Base-by-base conservation (phyloP, 2,797 vertebrate species). In the Arctocebus calabarensis region DNA sequence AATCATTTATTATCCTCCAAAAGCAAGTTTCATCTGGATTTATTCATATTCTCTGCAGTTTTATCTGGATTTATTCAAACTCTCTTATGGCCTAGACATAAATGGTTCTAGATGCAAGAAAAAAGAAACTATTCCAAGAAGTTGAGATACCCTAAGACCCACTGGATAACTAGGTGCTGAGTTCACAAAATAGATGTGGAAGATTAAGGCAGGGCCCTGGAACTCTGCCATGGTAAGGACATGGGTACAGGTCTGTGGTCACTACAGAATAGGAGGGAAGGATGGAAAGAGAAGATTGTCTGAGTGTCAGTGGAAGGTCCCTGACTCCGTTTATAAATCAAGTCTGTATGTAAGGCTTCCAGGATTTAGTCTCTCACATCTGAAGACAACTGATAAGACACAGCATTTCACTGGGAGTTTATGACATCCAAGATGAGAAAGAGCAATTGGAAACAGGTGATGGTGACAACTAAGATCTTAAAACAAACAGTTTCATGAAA, bases 401-500 rank as follows among this genome's bases (percentile, higher is more conserved):
- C 27, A 85, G 34, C 45, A 61, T 89, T 77, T 97, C 55, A 29
- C 59, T 84, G 86, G 34, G 32, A 90, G 57, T 59, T 86, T 94
- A 86, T 87, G 75, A 75, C 23, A 59, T 57, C 23, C 89, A 32
- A 85, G 29, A 81, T 68, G 13, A 97, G 20, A 64, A 68, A 78
- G 70, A 90, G 37, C 12, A 16, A 25, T 85, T 22, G 23, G 17
- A 52, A 27, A 43, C 86, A 90, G 78, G 9, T 40, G 40, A 25
- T 61, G 6, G 27, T 70, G 27, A 78, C 52, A 74, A 40, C 40
- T 62, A 48, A 34, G 43, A 87, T 82, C 74, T 94, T 59, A 94
- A 91, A 95, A 37, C 43, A 73, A 91, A 59, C 12, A 66, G 43
- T 89, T 32, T 71, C 34, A 62, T 64, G n/a, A 95, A 96, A 95